Evolutionary conservation across 2,113 vertebrate genomes (phyloP), one percentile per base, ranked within the genome.

Genomic region (Sinocyclocheilus anophthalmus): DNA sequence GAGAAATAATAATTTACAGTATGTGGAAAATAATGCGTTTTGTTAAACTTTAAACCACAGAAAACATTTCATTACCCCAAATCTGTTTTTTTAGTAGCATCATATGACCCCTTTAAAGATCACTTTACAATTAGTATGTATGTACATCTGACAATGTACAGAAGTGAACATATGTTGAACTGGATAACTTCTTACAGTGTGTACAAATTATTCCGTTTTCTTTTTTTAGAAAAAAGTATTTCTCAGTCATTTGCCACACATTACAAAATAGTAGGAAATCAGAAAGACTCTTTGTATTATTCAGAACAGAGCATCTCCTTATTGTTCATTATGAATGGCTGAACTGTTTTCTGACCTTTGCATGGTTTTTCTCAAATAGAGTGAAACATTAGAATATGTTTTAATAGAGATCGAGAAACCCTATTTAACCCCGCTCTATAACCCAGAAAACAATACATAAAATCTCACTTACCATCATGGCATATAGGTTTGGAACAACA

Each of bases 291-390:
- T 45, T 63, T 80, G 57, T 80, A 63, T 63, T 63, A 20, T 81
- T 26, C 6, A 18, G 37, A 65, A 81, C 78, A 81, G 10, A 37
- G 78, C 11, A n/a, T 81, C 57, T 45, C 78, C 39, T 63, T 80
- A 63, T 81, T 81, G 37, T 81, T 63, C 59, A 81, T 42, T 6
- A 14, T 81, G 78, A 81, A 81, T 63, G 14, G 39, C n/a, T 26
- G 22, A 81, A 26, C 78, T 81, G 59, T 81, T 81, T 63, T 65
- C 78, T 65, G 13, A 81, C n/a, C 22, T 81, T 24, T 81, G 59
- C 39, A 65, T 45, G 5, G 20, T 81, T 39, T 42, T 81, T 18
- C 14, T 16, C 57, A 42, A 63, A 81, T 10, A 39, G 16, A 65
- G 59, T 81, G 37, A 81, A 81, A 79, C 12, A 42, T 48, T 6